A percentile compares a stretch with the other conserved stretches of the same genome.
Evolutionary conservation across 2,888 invertebrate genomes (phyloP).

Genomic region (Lycaena phlaeas): DNA sequence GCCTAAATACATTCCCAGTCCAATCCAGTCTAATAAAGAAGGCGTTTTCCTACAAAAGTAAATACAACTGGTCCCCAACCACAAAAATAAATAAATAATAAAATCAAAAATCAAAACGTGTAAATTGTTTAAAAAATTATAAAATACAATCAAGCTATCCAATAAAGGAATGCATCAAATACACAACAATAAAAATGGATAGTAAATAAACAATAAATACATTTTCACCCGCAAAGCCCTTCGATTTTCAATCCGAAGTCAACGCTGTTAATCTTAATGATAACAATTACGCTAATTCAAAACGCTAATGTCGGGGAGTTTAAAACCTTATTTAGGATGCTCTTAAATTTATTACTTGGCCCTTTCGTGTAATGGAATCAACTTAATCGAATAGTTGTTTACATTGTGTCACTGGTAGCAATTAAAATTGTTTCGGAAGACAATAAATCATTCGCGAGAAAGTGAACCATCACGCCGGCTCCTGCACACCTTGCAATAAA

Average conservation of each 20-base stretch:
- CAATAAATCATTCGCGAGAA: slow-evolving; percentile 68
- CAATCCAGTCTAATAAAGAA: no score
- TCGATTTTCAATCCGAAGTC: not conserved
- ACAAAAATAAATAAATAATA: no score
- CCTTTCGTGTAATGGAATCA: slow-evolving; percentile 64
- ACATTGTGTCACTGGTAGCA: slow-evolving; percentile 68
- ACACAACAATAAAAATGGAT: not conserved
- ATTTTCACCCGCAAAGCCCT: no score
- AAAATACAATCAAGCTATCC: no score
- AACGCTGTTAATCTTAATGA: slow-evolving; percentile 9
- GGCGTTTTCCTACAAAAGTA: no score
- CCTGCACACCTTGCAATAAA: slow-evolving; percentile 69
- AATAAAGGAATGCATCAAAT: not conserved
- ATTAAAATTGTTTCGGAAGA: slow-evolving; percentile 70
- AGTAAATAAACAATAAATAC: not conserved
- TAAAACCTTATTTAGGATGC: slow-evolving; percentile 32
- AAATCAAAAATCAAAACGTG: no score
- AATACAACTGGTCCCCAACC: no score
- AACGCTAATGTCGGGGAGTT: slow-evolving; percentile 17
- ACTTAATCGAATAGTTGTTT: slow-evolving; percentile 73
- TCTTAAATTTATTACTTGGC: slow-evolving; percentile 57
- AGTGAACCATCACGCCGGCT: slow-evolving; percentile 67
- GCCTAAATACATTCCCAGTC: no score
- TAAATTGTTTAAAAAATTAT: no score
- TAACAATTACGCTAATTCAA: slow-evolving; percentile 6